Conservation (phyloP, 2,888 invertebrate genomes). For the Yponomeuta evonymella region DNA sequence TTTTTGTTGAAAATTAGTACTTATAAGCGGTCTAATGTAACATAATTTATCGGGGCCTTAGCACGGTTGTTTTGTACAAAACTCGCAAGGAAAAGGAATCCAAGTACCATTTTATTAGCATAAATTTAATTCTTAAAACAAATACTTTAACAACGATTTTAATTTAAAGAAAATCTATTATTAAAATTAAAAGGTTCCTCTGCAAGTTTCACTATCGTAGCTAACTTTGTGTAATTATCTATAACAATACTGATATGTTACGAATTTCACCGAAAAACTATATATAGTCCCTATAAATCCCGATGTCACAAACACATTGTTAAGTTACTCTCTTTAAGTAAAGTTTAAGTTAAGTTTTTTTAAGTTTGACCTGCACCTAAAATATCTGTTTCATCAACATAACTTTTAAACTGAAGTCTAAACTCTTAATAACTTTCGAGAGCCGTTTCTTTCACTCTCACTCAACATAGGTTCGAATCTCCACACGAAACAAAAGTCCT, state of each 20-base stretch:
- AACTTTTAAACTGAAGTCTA: constrained; percentile 4
- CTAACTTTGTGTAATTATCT: not conserved
- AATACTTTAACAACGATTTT: not conserved
- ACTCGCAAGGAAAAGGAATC: not conserved
- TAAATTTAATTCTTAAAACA: not conserved
- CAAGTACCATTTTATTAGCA: not conserved
- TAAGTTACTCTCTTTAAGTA: not conserved
- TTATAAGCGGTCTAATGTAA: not conserved
- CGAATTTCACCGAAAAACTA: not conserved
- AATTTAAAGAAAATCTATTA: not conserved
- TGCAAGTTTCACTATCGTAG: not conserved
- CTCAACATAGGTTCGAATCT: not conserved
- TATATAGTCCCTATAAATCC: not conserved
- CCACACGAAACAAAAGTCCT: not conserved
- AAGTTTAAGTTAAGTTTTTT: not conserved
- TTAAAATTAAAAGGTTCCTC: not conserved
- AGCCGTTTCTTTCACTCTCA: not conserved
- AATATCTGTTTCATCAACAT: not conserved
- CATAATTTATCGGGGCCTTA: not conserved
- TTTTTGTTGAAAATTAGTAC: not conserved
- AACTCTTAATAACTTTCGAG: not conserved
- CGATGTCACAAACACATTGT: too few relatives aligned
- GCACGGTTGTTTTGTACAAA: not conserved
- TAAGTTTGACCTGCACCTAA: not conserved
- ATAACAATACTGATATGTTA: constrained; percentile 31